These are phyloP conservation scores for Nemotelus nigrinus DNA, from an alignment of 2,888 invertebrate genomes.

Conservation along the genomic window DNA sequence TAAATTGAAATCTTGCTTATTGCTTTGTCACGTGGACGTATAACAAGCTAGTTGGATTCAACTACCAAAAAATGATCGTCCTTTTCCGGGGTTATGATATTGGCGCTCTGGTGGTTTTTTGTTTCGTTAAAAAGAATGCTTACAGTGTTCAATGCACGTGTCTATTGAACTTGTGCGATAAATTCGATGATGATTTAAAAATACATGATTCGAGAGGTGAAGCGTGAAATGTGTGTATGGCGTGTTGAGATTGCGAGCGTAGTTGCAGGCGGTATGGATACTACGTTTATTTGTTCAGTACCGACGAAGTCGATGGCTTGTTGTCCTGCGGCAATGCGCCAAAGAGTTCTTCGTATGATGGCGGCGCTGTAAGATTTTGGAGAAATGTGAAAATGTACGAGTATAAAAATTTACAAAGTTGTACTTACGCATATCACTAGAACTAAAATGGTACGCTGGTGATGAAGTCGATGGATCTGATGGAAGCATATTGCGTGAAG, in stretches of 20 bases:
- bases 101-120: constrained; percentile 31
- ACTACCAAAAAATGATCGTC: neutral
- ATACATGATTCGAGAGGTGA: constrained; percentile 18
- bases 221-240: constrained; percentile 15
- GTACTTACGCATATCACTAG: constrained; percentile 45
- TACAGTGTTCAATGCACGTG: neutral
- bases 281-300: constrained; percentile 18
- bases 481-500: neutral
- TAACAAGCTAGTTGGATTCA: neutral
- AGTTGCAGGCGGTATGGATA: neutral
- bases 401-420: neutral
- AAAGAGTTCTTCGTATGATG: constrained; percentile 64
- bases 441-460: neutral
- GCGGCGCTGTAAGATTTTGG: constrained; percentile 52
- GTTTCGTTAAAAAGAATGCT: constrained; percentile 17
- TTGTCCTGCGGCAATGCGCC: constrained; percentile 54
- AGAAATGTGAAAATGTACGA: neutral
- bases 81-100: constrained; percentile 13
- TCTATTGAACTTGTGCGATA: constrained; percentile 15
- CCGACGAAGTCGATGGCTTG: constrained; percentile 30
- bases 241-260: constrained; percentile 9
- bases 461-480: constrained; percentile 38
- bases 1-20: constrained; percentile 7
- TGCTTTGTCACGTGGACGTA: neutral
- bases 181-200: constrained; percentile 20